These are phyloP conservation scores for Aspidapion aeneum DNA, from an alignment of 2,888 invertebrate genomes.

Conservation along the genomic window DNA sequence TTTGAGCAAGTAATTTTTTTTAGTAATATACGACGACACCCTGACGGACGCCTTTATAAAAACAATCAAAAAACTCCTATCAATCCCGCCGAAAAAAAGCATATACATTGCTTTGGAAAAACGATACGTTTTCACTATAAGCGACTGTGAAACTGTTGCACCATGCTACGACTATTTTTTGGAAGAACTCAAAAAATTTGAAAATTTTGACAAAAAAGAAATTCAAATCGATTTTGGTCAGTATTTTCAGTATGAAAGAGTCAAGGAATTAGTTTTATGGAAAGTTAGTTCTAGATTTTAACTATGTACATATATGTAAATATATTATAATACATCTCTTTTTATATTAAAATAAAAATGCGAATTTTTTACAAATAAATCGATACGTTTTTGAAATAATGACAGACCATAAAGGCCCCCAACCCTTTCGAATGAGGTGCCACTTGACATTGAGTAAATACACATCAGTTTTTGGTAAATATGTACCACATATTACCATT, in stretches of 20 bases:
- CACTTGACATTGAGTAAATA: no score
- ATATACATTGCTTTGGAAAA: constrained; percentile 79
- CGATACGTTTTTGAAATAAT: no score
- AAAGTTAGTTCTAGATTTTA: constrained; percentile 54
- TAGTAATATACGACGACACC: constrained; percentile 82
- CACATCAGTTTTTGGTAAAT: no score
- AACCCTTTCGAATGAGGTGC: no score
- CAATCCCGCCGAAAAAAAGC: constrained; percentile 54
- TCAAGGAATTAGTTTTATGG: constrained; percentile 73
- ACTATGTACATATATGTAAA: no score
- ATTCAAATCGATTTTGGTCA: constrained; percentile 70
- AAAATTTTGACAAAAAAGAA: constrained; percentile 59
- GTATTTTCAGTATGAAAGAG: constrained; percentile 78
- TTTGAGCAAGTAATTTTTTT: not conserved
- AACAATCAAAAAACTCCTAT: constrained; percentile 66
- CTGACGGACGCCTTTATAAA: constrained; percentile 76
- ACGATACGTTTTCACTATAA: constrained; percentile 80
- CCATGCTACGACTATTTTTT: constrained; percentile 86
- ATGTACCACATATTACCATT: no score
- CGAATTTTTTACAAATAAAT: no score
- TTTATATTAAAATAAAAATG: no score
- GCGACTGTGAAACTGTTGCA: constrained; percentile 77
- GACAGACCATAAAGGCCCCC: no score
- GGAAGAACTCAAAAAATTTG: constrained; percentile 54
- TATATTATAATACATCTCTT: no score